A percentile compares a stretch with the other conserved stretches of the same genome.
Conservation (phyloP, 2,113 vertebrate species). For the Campylorhamphus procurvoides region DNA sequence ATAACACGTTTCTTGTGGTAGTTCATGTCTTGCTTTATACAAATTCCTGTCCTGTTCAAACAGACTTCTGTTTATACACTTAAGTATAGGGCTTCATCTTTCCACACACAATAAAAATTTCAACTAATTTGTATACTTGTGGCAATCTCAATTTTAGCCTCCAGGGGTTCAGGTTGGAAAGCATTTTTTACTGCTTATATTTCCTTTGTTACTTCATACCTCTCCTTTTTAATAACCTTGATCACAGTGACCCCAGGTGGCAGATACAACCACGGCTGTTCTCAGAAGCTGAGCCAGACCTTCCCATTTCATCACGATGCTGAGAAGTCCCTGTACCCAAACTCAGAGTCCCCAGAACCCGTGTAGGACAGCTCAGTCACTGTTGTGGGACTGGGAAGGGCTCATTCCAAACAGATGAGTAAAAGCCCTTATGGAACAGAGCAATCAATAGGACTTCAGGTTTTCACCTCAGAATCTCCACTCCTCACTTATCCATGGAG, state of each 20-base stretch:
- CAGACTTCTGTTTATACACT: not conserved
- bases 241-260: slow-evolving; percentile 81
- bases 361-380: not conserved
- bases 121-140: not conserved
- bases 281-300: not conserved
- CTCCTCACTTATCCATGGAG: not conserved
- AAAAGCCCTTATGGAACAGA: not conserved
- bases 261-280: not conserved
- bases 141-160: not conserved
- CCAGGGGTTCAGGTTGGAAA: not conserved
- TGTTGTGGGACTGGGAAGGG: not conserved
- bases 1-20: not conserved
- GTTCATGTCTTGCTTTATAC: not conserved
- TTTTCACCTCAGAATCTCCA: not conserved
- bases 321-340: not conserved
- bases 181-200: not conserved
- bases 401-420: not conserved
- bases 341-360: not conserved
- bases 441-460: not conserved
- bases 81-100: not conserved
- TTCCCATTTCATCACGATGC: rapidly evolving
- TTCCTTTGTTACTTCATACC: not conserved
- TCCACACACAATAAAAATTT: slow-evolving; percentile 2
- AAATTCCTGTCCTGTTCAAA: not conserved
- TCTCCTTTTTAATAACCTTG: slow-evolving; percentile 40